Base-by-base conservation (phyloP, 2,113 vertebrate species). In the Forbesichthys agassizii region DNA sequence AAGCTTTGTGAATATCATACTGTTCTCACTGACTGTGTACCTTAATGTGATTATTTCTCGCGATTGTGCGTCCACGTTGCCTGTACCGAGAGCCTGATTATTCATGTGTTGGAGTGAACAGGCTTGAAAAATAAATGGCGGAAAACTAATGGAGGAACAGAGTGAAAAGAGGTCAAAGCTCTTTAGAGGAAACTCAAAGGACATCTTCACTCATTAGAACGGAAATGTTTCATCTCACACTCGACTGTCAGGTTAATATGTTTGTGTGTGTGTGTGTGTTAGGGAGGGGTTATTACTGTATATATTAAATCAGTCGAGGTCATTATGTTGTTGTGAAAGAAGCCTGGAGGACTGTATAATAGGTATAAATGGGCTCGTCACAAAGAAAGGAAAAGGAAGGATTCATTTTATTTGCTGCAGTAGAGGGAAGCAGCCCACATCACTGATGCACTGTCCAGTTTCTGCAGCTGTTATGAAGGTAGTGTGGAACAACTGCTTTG, bases 21-120 rank as follows among this genome's bases (percentile, higher is more conserved):
- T 33, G 48, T 27, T 52, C 60, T 71, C 33, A 9, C 36, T 42
- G 36, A 13, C 36, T 42, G 36, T 42, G 36, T 42, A 42, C 36
- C 5, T 42, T 42, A 42, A 42, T 42, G 36, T 7, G 36, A 7
- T 42, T 42, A 42, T 7, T 42, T 42, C 36, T 8, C 3, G 4
- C 7, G 36, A 42, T 42, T 6, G 7, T 8, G 36, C 7, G 36
- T 7, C 36, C 7, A 3, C 5, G 36, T 8, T 42, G 36, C 36
- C 36, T 42, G 36, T 42, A 42, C 36, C 7, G 5, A 8, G 36
- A 42, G 36, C 36, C 36, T 42, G 36, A 6, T 42, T 42, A 42
- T 75, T 77, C 52, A 74, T 71, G 52, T 6, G 9, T 54, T 42
- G 36, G 10, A 62, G 14, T 33, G 33, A 42, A 1, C 33, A 36